Evolutionary conservation across 1,140 invertebrate genomes (phyloP).

Genomic region (Matsumurasca onukii): DNA sequence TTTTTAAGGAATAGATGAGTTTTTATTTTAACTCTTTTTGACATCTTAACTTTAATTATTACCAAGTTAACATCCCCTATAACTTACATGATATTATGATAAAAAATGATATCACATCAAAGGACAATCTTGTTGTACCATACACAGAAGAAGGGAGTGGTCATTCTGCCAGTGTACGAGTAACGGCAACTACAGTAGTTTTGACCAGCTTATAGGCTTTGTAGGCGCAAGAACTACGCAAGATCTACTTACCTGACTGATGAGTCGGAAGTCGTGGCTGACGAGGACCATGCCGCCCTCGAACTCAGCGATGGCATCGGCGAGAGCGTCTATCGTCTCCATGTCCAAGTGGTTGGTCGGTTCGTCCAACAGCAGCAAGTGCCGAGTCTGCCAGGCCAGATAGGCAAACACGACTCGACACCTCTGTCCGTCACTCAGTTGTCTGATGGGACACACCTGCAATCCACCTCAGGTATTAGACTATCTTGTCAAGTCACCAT

Average conservation of each 20-base stretch:
- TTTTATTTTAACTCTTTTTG: too few relatives aligned
- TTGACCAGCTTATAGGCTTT: background rate
- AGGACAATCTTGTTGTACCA: background rate
- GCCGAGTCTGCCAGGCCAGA: conserved; percentile 93
- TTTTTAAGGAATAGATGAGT: too few relatives aligned
- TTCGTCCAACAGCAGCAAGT: conserved; percentile 93
- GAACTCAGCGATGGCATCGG: conserved; percentile 97
- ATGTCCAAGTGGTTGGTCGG: conserved; percentile 99
- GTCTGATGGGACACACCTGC: conserved; percentile 94
- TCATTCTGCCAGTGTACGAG: background rate
- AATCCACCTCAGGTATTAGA: too few relatives aligned
- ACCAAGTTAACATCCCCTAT: background rate
- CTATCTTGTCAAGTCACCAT: too few relatives aligned
- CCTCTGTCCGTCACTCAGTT: conserved; percentile 96
- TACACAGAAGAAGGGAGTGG: background rate
- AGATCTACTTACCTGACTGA: conserved; percentile 92
- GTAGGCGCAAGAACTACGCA: background rate
- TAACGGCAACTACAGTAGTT: background rate
- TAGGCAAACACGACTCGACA: conserved; percentile 99
- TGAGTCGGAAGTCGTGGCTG: conserved; percentile 97
- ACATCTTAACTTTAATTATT: too few relatives aligned
- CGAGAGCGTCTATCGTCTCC: conserved; percentile 98
- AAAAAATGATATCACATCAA: background rate
- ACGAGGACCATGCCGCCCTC: conserved; percentile 97
- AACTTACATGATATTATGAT: background rate